These are phyloP conservation scores for Drymodes brunneopygia DNA, from an alignment of 2,113 vertebrate genomes.

Conservation along the genomic window DNA sequence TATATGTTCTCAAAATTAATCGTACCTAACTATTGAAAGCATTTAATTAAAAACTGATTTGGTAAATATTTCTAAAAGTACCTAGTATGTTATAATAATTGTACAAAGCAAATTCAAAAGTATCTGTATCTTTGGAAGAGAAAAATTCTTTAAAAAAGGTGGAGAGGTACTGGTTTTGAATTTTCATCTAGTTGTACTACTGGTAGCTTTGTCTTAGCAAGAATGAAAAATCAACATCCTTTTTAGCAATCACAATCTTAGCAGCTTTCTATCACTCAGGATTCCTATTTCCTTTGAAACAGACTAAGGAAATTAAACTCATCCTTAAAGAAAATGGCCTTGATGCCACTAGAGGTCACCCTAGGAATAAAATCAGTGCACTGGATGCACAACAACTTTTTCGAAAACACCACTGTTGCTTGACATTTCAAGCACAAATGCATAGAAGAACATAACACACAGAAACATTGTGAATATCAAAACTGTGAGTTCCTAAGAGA, in stretches of 20 bases:
- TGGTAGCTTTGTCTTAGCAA: neutral
- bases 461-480: neutral
- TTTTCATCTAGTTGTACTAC: neutral
- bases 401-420: neutral
- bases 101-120: neutral
- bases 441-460: neutral
- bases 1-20: neutral
- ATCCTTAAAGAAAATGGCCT: neutral
- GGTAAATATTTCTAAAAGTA: neutral
- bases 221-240: neutral
- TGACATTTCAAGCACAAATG: neutral
- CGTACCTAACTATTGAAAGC: neutral
- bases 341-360: conserved; percentile 61
- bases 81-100: neutral
- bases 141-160: neutral
- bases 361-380: neutral
- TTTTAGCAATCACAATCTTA: neutral
- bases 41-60: neutral
- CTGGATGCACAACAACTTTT: neutral
- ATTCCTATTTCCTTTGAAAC: neutral
- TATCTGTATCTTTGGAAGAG: neutral
- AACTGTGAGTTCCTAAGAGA: neutral
- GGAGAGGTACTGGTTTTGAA: neutral
- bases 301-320: neutral
- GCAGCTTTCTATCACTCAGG: neutral